Base-by-base conservation (phyloP, 2,113 vertebrate genomes). In the Dascyllus trimaculatus region DNA sequence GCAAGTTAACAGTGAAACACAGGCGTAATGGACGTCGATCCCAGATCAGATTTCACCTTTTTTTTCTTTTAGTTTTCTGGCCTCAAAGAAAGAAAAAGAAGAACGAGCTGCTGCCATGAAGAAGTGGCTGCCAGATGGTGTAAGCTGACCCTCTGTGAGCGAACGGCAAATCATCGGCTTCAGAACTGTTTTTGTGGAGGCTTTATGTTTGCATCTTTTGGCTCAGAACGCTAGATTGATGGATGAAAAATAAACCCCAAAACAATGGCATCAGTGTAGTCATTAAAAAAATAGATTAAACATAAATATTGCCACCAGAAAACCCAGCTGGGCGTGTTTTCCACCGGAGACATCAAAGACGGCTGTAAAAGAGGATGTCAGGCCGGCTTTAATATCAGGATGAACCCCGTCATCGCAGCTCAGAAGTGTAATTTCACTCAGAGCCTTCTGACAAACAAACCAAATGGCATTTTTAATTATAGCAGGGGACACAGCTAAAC, bases 321-420 rank as follows among this genome's bases (percentile, higher is more conserved):
- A 61, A n/a, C 0, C 0, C 46, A 70, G 68, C 45, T 67, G 49
- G 49, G 40, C 7, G 32, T 29, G 29, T 29, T 29, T 29, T 29
- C 29, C 29, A 0, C 10, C 15, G 19, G 59, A 24, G 26, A 25
- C 75, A 78, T 67, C 60, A 71, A 53, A 59, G 8, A 51, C 64
- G 14, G 54, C 32, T 46, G 73, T 15, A 63, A 25, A 53, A 40
- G 52, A 71, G 4, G 24, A 66, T 19, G 61, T 64, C 43, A 26
- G 40, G 4, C 24, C 22, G 17, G 22, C 49, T 49, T 5, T 70
- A 15, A 59, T 38, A 29, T 1, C 29, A 10, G 1, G 2, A 29
- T 48, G 21, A 75, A 19, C 13, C 46, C 29, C 21, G 35, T 75
- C 18, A 45, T 62, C 54, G 5, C 40, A 54, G 29, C 32, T 71